Base-by-base conservation (phyloP, 2,113 vertebrate species). In the Empidonax traillii region DNA sequence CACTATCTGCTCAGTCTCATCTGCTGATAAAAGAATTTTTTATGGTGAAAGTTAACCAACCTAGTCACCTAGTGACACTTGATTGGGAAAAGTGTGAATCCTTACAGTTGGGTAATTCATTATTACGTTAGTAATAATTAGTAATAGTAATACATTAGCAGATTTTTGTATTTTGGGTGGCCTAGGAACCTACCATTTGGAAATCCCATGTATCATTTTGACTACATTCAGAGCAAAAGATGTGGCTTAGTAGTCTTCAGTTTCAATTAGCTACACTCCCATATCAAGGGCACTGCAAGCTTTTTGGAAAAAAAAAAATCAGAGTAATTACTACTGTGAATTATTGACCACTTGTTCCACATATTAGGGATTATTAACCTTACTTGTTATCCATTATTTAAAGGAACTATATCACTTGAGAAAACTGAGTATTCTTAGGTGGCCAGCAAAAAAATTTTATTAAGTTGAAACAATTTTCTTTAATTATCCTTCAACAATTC, bases 391-490 rank as follows among this genome's bases (percentile, higher is more conserved):
- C 28, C 19, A n/a, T 86, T 86, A 89, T 80, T 90, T 80, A 80
- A 90, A 80, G 51, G 55, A 84, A n/a, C 47, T 77, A 12, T 52
- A 61, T 83, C 24, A 51, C 55, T 94, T 86, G 55, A 76, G 67
- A 86, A 89, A 77, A 55, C 66, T 46, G 72, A 65, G 24, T 86
- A 37, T 80, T 95, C 67, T 80, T 90, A 86, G 46, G 79, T 92
- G 79, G 27, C 51, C 86, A 84, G 51, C n/a, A 92, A 83, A 91
- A 85, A 66, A 14, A 81, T 61, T 90, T 83, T 91, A 92, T 88
- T 67, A 73, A 86, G 25, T 83, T 69, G 83, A 77, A 94, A 76
- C n/a, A 33, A 80, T 92, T 86, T 87, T 37, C 58, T 75, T 83
- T 93, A 93, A 88, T 96, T 76, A 83, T 65, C 33, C 31, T 90